A percentile compares a stretch with the other conserved stretches of the same genome.
These are phyloP conservation scores for Threskiornis aethiopicus DNA, from an alignment of 2,797 vertebrate species.

Conservation along the genomic window DNA sequence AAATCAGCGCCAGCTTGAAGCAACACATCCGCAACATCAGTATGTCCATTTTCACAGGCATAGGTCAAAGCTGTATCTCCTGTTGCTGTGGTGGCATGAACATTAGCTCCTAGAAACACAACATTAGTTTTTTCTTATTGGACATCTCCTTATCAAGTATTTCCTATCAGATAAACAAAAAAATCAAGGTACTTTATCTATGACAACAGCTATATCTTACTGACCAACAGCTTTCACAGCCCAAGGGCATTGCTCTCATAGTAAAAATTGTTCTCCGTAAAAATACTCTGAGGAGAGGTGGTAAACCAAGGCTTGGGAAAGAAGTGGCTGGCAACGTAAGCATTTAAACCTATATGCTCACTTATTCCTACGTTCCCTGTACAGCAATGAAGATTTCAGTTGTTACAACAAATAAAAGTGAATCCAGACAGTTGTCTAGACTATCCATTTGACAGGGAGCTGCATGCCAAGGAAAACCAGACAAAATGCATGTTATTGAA, in stretches of 20 bases:
- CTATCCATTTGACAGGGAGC: neutral
- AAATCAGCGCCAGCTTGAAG: constrained; percentile 96
- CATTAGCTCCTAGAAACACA: constrained; percentile 88
- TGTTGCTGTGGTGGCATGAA: constrained; percentile 96
- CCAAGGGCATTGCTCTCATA: neutral
- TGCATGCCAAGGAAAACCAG: neutral
- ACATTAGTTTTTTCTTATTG: neutral
- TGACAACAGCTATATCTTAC: neutral
- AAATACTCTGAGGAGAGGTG: neutral
- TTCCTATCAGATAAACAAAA: neutral
- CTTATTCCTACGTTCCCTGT: neutral
- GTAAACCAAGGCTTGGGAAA: neutral
- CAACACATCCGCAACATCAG: constrained; percentile 96
- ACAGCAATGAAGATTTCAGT: neutral
- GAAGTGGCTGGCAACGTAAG: neutral
- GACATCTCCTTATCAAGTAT: neutral
- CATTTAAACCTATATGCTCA: neutral
- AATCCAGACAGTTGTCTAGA: neutral
- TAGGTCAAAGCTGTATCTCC: constrained; percentile 97
- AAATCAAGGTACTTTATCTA: neutral
- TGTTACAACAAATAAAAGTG: neutral
- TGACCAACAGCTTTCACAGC: neutral
- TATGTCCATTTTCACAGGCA: constrained; percentile 98
- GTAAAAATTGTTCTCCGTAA: neutral
- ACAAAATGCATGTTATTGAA: neutral